Base-by-base conservation (phyloP, 2,888 invertebrate genomes). In the Brenthis daphne region DNA sequence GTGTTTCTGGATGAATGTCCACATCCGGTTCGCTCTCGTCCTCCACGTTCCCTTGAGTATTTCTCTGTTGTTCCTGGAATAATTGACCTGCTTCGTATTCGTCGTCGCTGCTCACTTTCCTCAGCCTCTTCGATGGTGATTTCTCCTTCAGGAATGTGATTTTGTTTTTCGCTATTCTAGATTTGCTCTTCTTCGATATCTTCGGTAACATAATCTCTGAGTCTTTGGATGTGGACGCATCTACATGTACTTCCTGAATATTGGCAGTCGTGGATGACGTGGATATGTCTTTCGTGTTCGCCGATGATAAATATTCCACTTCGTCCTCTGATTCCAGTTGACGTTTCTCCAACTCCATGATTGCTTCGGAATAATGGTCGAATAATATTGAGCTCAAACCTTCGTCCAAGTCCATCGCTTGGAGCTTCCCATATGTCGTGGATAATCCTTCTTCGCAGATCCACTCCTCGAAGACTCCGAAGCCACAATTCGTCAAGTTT, bases 221-320 rank as follows among this genome's bases (percentile, higher is more conserved):
- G 43, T 57, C 64, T 54, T 58, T 63, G 66, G 51, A 50, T 68
- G 53, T 68, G 51, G n/a, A 14, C 2, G 51, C 51, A 51, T 6
- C 51, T 51, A 6, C 51, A 51, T 51, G 51, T 51, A 6, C n/a
- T n/a, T n/a, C 51, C 51, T 11, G 14, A 14, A 16, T 51, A 51
- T 51, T 14, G 16, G 12, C 51, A n/a, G 2, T 51, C 51, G 51
- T 51, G 51, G 51, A 51, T 51, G 16, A 51, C 51, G n/a, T 51
- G 51, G 14, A 51, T n/a, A 6, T 51, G 51, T 2, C 16, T 51
- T 51, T 51, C 51, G 6, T 51, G 51, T 51, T 51, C n/a, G 5
- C 51, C 51, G 51, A 51, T 51, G 51, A 51, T 6, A 6, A 51
- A 51, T 14, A 51, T 51, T 51, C 51, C 51, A n/a, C 51, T 16